Percentiles rank a stretch among this genome's conserved stretches.
These are phyloP conservation scores for Calycopis cecrops DNA, from an alignment of 1,140 invertebrate genomes.

Conservation along the genomic window DNA sequence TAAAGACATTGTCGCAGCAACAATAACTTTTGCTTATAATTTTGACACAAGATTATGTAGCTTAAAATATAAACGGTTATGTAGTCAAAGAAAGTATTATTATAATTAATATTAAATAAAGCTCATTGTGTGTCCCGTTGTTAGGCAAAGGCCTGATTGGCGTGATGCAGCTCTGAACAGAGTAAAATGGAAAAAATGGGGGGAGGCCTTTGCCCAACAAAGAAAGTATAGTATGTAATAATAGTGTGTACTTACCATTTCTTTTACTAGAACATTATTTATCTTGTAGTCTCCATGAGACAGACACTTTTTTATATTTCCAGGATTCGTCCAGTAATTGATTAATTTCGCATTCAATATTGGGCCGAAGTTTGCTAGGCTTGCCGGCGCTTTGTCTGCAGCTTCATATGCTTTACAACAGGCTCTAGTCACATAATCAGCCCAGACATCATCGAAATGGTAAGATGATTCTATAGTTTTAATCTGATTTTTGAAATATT, in stretches of 20 bases:
- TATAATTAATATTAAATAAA: too few relatives aligned
- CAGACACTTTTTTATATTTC: conserved; percentile 22
- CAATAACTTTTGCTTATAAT: too few relatives aligned
- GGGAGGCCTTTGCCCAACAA: too few relatives aligned
- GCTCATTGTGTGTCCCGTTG: too few relatives aligned
- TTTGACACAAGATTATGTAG: too few relatives aligned
- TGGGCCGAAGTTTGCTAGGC: conserved; percentile 23
- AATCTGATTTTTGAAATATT: conserved; percentile 36
- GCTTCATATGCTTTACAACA: conserved; percentile 16
- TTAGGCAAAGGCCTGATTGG: too few relatives aligned
- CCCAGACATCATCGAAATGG: conserved; percentile 12
- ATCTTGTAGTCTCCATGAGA: conserved; percentile 37
- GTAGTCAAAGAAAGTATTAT: too few relatives aligned
- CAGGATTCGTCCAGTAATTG: conserved; percentile 9
- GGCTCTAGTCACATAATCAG: conserved; percentile 9
- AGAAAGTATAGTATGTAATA: too few relatives aligned
- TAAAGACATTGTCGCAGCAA: too few relatives aligned
- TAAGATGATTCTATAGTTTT: conserved; percentile 14
- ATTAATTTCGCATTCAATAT: conserved; percentile 16
- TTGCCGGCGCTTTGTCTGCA: conserved; percentile 20
- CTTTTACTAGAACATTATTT: conserved; percentile 37
- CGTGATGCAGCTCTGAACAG: too few relatives aligned
- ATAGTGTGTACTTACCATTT: conserved; percentile 26
- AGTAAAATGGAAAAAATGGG: too few relatives aligned
- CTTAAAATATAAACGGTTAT: too few relatives aligned